phyloP scores from a whole-genome alignment of 2,113 vertebrate genomes.

The Lepus timidus region DNA sequence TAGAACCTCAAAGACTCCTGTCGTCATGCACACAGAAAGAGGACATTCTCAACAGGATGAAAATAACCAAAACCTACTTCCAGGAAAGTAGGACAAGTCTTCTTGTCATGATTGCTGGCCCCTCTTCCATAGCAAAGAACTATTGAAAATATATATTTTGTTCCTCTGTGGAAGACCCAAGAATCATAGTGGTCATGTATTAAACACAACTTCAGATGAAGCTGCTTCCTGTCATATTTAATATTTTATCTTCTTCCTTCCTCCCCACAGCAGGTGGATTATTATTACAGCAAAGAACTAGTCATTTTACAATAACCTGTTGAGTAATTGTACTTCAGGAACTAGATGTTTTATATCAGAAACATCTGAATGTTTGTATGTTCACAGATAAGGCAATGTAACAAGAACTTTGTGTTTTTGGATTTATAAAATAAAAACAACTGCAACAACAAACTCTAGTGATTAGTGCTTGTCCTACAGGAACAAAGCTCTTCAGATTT shows the following conservation, averaged over 20 bases:
- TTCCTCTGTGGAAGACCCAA: neutral
- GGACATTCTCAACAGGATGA: neutral
- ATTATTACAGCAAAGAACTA: conserved; percentile 19
- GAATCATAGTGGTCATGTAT: neutral
- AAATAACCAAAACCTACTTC: neutral
- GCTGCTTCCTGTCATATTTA: neutral
- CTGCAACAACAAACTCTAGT: neutral
- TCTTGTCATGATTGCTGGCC: too few species aligned
- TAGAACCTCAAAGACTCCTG: neutral
- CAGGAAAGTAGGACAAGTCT: neutral
- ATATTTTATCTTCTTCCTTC: neutral
- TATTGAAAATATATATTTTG: neutral
- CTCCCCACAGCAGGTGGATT: neutral
- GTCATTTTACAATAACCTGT: neutral
- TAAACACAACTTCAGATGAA: neutral
- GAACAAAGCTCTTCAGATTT: neutral
- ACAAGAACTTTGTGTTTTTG: neutral
- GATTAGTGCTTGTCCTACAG: neutral
- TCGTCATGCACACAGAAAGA: neutral
- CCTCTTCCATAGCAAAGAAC: neutral
- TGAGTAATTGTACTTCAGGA: neutral
- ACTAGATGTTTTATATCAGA: neutral
- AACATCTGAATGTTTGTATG: neutral
- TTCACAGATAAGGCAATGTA: neutral
- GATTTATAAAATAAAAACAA: neutral